Evolutionary conservation across 2,113 vertebrate genomes (phyloP), one percentile per base, ranked within the genome.

Genomic region (Ovibos moschatus): DNA sequence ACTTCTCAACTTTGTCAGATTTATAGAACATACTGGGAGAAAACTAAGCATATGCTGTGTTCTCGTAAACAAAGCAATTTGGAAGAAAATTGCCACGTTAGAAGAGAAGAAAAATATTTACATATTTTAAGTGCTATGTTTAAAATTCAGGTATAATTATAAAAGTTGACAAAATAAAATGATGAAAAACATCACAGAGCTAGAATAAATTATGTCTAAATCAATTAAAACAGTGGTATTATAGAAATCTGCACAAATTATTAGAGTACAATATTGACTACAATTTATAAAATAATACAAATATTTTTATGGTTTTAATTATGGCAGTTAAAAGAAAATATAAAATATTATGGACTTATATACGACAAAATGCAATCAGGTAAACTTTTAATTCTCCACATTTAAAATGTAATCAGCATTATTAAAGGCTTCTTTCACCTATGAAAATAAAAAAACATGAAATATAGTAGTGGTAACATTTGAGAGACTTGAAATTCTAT

Each of bases 31-130:
- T 9, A 57, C 7, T 94, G 40, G 23, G 19, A 25, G n/a, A 88
- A 62, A 83, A 58, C 15, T 7, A 91, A 94, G 19, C 94, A 95
- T 83, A 97, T 94, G 62, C 33, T 96, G 2, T 71, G 16, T 83
- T 94, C 57, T 94, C 57, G 64, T 90, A 96, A 97, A 92, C 83
- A 93, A 97, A 96, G 27, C 17, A 78, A 92, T 96, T 96, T 53
- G 78, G 12, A n/a, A 51, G 50, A 14, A 97, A 89, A 95, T 64
- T 97, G 28, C 51, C 33, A 94, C 15, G 53, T 97, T 57, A 89
- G n/a, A 27, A 91, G 4, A 91, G 67, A 93, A 67, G 21, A 88
- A 25, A 96, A 88, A 91, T 74, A 78, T 53, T 74, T 58, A 58
- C 19, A 13, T 28, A 17, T 45, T 95, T 94, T 92, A 79, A 87